Evolutionary conservation across 2,113 vertebrate species (phyloP).

Genomic region (Sula dactylatra): DNA sequence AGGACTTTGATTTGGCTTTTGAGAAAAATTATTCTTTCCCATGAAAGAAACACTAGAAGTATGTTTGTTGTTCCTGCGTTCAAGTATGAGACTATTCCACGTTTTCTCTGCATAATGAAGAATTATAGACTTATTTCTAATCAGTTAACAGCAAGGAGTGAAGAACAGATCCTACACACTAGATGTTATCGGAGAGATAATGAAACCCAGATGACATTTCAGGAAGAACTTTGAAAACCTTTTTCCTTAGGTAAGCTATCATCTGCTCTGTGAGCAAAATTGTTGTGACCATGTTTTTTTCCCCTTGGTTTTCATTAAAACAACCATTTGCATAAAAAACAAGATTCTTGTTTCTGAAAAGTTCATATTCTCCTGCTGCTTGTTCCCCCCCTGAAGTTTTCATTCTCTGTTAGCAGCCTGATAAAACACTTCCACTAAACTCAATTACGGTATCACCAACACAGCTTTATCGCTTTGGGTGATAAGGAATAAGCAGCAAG

Average conservation of each 20-base stretch:
- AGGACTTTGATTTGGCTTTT: neutral
- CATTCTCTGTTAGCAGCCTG: constrained; percentile 42
- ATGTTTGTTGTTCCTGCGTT: neutral
- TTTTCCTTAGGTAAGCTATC: neutral
- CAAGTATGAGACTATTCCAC: neutral
- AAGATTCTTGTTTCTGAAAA: constrained; percentile 16
- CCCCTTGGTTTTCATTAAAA: constrained; percentile 8
- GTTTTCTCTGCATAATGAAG: neutral
- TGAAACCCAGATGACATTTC: constrained; percentile 29
- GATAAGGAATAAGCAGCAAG: constrained; percentile 50
- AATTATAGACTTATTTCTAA: neutral
- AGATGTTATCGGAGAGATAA: neutral
- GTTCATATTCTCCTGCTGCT: constrained; percentile 16
- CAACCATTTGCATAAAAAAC: constrained; percentile 31
- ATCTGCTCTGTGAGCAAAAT: neutral
- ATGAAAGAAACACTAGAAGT: neutral
- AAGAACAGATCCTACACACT: neutral
- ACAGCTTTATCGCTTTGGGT: constrained; percentile 32
- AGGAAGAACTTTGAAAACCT: neutral
- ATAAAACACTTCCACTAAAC: constrained; percentile 52
- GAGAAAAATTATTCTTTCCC: neutral
- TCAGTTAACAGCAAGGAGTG: neutral
- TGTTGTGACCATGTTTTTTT: neutral
- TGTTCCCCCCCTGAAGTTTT: neutral
- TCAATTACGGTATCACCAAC: constrained; percentile 58